These are phyloP conservation scores for Desmophyllum pertusum DNA, from an alignment of 92 coral and sea anemone species.

Conservation along the genomic window DNA sequence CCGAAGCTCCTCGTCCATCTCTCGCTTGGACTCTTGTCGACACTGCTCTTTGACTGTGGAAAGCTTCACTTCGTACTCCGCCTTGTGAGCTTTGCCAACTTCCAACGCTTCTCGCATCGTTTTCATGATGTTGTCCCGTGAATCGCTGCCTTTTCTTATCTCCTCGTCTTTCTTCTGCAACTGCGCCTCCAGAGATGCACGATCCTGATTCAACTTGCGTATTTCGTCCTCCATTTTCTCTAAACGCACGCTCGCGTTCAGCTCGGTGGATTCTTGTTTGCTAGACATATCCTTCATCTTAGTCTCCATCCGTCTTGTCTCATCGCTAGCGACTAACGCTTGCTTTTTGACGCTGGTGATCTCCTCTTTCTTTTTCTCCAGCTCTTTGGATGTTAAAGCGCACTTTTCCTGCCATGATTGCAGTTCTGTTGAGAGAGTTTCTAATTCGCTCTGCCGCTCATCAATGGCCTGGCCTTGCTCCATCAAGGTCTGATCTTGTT, in stretches of 20 bases:
- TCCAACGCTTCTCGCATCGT: conserved; percentile 86
- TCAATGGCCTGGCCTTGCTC: conserved; percentile 74
- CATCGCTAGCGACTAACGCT: background rate
- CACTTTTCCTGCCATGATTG: conserved; percentile 43
- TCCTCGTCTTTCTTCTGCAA: conserved; percentile 67
- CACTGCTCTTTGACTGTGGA: conserved; percentile 46
- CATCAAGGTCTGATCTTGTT: conserved; percentile 59
- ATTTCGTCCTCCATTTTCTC: conserved; percentile 32
- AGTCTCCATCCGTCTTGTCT: background rate
- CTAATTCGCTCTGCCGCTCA: conserved; percentile 67
- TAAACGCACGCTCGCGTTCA: background rate
- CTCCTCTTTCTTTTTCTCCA: conserved; percentile 56
- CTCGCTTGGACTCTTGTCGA: conserved; percentile 25
- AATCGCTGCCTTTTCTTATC: conserved; percentile 64
- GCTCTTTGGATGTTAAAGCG: conserved; percentile 37
- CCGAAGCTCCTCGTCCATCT: conserved; percentile 27
- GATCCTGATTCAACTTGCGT: conserved; percentile 14
- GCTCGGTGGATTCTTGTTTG: background rate
- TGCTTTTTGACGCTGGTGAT: conserved; percentile 21
- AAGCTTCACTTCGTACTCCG: conserved; percentile 72
- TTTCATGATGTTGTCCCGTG: conserved; percentile 69
- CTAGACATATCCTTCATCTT: background rate
- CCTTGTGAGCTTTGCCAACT: conserved; percentile 73
- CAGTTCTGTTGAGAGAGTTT: conserved; percentile 53
- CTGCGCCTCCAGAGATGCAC: conserved; percentile 38